Conservation (phyloP, 2,797 vertebrate species). For the Falco rusticolus region DNA sequence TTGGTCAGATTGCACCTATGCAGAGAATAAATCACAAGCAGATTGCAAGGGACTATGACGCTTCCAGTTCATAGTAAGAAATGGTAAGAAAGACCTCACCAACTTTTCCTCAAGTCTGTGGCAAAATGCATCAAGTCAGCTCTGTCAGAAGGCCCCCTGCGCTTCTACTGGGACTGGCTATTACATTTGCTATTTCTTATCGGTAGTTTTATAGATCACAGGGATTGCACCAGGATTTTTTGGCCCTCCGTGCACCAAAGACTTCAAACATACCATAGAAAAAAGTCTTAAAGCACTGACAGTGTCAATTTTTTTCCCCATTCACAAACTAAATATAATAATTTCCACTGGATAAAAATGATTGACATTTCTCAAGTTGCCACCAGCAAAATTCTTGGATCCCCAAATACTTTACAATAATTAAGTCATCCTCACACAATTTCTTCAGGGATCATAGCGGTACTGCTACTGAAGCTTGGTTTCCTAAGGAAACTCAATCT, state of each 20-base stretch:
- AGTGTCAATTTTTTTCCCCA: background rate
- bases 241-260: background rate
- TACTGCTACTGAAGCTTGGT: background rate
- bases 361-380: background rate
- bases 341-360: slow-evolving; percentile 3
- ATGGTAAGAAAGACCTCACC: background rate
- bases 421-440: background rate
- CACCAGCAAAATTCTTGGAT: background rate
- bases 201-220: background rate
- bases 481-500: background rate
- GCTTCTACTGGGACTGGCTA: background rate
- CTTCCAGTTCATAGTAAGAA: background rate
- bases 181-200: background rate
- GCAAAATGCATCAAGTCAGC: background rate
- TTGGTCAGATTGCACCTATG: background rate
- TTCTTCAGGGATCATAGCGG: background rate
- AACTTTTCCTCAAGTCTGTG: background rate
- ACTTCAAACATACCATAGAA: background rate
- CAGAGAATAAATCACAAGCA: background rate
- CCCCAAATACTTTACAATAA: slow-evolving; percentile 13
- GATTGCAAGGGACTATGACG: background rate
- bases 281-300: background rate
- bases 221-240: background rate
- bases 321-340: background rate
- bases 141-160: background rate